Conservation (phyloP, 2,888 invertebrate species). For the Chloroclysta siterata region DNA sequence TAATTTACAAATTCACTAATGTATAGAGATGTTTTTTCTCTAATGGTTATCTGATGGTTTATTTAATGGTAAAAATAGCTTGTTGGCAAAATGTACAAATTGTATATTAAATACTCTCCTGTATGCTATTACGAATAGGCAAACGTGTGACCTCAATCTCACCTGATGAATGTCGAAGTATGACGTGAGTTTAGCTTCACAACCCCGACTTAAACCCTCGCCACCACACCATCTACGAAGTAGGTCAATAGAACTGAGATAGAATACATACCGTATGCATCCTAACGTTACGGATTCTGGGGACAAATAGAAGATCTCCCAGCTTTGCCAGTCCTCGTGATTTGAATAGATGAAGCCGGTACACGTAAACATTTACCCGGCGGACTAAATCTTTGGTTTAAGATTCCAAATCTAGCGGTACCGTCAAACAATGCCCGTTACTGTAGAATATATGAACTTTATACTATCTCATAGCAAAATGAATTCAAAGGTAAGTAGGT, state of each 20-base stretch:
- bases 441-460: no score
- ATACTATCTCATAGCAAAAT: no score
- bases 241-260: neutral
- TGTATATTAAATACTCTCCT: no score
- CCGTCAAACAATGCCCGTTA: neutral
- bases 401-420: neutral
- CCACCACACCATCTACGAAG: neutral
- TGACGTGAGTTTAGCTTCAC: neutral
- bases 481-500: no score
- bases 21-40: no score
- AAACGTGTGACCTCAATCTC: no score
- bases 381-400: neutral
- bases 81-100: no score
- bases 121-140: no score
- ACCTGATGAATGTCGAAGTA: neutral
- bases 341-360: conserved; percentile 8
- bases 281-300: conserved; percentile 7
- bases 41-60: no score
- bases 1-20: no score
- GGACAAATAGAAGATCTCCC: neutral
- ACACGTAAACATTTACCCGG: neutral
- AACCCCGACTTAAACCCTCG: no score
- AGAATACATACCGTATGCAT: neutral
- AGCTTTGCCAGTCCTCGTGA: conserved; percentile 3
- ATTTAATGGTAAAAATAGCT: no score